These are phyloP conservation scores for Heliornis fulica DNA, from an alignment of 2,113 vertebrate genomes.

Conservation along the genomic window DNA sequence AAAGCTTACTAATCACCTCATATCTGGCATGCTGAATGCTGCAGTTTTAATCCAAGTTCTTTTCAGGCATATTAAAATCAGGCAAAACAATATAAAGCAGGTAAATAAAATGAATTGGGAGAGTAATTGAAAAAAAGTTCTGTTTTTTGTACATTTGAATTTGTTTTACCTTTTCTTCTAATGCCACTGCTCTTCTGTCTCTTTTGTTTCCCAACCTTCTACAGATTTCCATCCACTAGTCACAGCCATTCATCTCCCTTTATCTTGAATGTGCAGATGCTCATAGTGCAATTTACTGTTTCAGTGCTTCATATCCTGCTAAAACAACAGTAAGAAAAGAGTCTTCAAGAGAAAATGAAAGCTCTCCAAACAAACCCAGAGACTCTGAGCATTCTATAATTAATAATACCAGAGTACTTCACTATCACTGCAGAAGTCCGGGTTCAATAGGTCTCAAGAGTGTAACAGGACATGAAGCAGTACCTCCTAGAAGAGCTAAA, in stretches of 20 bases:
- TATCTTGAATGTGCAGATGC: not conserved
- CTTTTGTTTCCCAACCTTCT: not conserved
- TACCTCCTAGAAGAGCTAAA: not conserved
- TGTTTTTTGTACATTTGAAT: not conserved
- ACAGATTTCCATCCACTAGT: not conserved
- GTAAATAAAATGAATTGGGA: not conserved
- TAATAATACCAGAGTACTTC: not conserved
- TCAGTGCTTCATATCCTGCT: not conserved
- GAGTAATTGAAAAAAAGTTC: not conserved
- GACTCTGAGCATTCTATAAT: not conserved
- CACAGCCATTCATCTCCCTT: not conserved
- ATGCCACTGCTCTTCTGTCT: not conserved
- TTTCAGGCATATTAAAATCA: not conserved
- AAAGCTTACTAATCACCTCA: not conserved
- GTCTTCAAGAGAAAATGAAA: not conserved
- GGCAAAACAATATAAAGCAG: not conserved
- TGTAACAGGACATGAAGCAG: not conserved
- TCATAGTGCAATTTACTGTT: not conserved
- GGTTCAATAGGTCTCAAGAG: not conserved
- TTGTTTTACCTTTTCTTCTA: conserved; percentile 10
- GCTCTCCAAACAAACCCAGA: not conserved
- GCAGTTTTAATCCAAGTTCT: not conserved
- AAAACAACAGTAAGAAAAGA: not conserved
- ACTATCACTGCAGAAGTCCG: not conserved
- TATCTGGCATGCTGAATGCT: not conserved